Conservation (phyloP, 2,888 invertebrate genomes). For the Anaspis maculata region DNA sequence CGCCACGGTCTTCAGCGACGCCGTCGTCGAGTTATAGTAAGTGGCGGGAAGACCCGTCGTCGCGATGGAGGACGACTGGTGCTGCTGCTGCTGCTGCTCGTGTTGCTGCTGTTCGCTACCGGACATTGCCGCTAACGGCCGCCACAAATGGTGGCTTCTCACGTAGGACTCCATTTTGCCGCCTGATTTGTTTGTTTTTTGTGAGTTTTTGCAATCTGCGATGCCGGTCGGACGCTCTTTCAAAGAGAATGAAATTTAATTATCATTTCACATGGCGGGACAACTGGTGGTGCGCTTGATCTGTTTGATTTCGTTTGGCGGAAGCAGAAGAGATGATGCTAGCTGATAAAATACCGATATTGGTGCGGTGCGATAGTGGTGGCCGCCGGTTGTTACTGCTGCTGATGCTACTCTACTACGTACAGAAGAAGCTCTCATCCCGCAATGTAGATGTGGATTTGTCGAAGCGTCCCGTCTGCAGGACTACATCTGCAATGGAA, state of each 20-base stretch:
- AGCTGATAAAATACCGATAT: too few species aligned
- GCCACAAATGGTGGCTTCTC: constrained; percentile 28
- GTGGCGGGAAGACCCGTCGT: constrained; percentile 8
- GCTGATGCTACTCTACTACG: too few species aligned
- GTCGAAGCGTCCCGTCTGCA: constrained; percentile 3
- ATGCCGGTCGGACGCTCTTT: background rate
- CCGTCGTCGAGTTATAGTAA: too few species aligned
- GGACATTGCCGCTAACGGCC: constrained; percentile 28
- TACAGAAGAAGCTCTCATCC: background rate
- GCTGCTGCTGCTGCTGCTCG: too few species aligned
- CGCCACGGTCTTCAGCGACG: constrained; percentile 2
- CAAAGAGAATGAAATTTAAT: constrained; percentile 8
- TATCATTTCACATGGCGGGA: constrained; percentile 10
- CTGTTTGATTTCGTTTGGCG: background rate
- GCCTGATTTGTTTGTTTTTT: constrained; percentile 2
- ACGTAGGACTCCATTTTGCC: too few species aligned
- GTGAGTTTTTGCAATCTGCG: background rate
- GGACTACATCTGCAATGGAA: constrained; percentile 11
- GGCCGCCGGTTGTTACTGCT: too few species aligned
- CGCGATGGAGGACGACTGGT: constrained; percentile 15
- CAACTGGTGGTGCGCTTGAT: constrained; percentile 1
- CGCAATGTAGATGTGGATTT: too few species aligned
- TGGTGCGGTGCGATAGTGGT: too few species aligned
- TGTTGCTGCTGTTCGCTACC: constrained; percentile 23
- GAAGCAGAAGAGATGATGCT: too few species aligned